Evolutionary conservation across 1,140 invertebrate genomes (phyloP).

Genomic region (Cecropterus lyciades): DNA sequence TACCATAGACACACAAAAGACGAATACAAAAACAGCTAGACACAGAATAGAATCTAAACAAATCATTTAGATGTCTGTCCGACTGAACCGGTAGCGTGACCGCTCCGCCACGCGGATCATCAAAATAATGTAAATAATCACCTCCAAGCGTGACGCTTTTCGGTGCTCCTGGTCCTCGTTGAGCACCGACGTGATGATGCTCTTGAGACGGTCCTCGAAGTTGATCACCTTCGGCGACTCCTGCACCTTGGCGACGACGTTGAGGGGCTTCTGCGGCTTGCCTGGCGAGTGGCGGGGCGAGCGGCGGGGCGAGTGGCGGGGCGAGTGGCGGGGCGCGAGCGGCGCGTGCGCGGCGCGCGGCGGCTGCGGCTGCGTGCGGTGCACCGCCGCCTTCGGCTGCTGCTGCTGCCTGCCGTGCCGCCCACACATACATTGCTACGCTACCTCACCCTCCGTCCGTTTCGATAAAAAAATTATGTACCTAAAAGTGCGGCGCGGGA

Average conservation of each 20-base stretch:
- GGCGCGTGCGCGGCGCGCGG: neutral
- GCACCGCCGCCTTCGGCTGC: neutral
- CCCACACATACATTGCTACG: neutral
- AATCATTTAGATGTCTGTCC: too few species aligned
- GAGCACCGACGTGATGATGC: slow-evolving; percentile 95
- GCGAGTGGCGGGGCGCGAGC: neutral
- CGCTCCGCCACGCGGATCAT: too few species aligned
- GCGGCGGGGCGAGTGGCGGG: neutral
- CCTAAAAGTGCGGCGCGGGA: too few species aligned
- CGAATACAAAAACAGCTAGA: too few species aligned
- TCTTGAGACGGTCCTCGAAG: slow-evolving; percentile 96
- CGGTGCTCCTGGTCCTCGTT: slow-evolving; percentile 90
- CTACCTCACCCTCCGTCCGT: neutral
- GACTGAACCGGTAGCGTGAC: too few species aligned
- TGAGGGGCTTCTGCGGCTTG: slow-evolving; percentile 77
- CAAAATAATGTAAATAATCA: too few species aligned
- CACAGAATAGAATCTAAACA: too few species aligned
- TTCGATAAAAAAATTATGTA: neutral
- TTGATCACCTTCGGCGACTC: slow-evolving; percentile 93
- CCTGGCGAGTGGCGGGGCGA: slow-evolving; percentile 45
- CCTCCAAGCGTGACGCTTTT: slow-evolving; percentile 64
- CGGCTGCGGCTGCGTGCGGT: neutral
- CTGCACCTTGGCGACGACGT: slow-evolving; percentile 84
- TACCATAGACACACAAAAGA: too few species aligned
- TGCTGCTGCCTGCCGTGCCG: neutral